These are phyloP conservation scores for Leucosticte australis DNA, from an alignment of 2,113 vertebrate genomes.

Conservation along the genomic window DNA sequence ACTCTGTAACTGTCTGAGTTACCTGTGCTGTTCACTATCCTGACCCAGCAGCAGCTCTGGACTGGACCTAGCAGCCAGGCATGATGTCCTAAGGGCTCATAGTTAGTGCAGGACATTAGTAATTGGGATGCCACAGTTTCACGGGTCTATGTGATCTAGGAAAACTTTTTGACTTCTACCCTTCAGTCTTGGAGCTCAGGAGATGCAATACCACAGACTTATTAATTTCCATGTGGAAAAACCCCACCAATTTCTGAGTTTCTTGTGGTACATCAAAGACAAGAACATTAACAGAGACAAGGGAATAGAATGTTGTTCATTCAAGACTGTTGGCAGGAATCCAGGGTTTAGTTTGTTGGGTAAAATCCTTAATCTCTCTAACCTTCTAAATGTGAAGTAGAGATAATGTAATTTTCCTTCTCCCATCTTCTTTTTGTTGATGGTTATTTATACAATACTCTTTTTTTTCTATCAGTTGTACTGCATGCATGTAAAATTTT, in stretches of 20 bases:
- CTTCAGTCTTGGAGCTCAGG: background rate
- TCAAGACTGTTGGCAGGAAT: background rate
- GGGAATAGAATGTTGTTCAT: background rate
- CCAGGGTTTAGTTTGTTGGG: background rate
- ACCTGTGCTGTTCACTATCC: background rate
- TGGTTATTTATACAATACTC: background rate
- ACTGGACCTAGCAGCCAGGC: background rate
- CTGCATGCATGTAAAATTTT: background rate
- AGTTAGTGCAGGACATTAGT: background rate
- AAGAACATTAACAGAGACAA: background rate
- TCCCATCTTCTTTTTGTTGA: background rate
- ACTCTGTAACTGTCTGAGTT: background rate
- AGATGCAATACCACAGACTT: background rate
- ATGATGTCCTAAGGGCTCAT: background rate
- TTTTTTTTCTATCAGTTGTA: background rate
- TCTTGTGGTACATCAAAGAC: background rate
- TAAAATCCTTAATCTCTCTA: background rate
- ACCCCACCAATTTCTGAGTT: rapidly evolving
- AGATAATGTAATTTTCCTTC: background rate
- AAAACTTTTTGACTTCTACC: background rate
- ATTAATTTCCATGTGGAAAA: background rate
- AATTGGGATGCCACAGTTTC: background rate
- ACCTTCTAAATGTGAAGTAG: background rate
- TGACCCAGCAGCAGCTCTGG: background rate
- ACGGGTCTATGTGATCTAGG: background rate